These are phyloP conservation scores for Heliothis subflexa DNA, from an alignment of 1,140 invertebrate genomes.

Conservation along the genomic window DNA sequence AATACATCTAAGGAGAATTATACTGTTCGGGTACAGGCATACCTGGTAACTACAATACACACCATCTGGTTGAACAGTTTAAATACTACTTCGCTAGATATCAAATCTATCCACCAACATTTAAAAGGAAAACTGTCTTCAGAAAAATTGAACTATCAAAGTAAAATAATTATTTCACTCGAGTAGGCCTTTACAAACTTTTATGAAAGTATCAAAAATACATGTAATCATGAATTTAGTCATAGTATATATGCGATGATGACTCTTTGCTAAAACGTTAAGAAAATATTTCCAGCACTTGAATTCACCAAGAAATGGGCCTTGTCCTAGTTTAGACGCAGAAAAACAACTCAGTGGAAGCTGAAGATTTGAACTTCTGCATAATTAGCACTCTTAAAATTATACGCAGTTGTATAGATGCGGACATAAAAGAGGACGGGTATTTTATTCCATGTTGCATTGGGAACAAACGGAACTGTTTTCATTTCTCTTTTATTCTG, in stretches of 20 bases:
- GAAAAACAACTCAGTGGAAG: constrained; percentile 14
- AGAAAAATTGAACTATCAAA: not conserved
- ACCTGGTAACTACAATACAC: not conserved
- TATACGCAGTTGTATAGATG: not conserved
- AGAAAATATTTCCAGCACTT: not conserved
- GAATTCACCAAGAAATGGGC: not conserved
- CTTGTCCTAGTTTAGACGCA: constrained; percentile 20
- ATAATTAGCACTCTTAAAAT: constrained; percentile 35
- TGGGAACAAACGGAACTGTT: constrained; percentile 10
- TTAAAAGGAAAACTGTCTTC: not conserved
- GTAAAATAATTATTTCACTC: not conserved
- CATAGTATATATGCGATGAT: no score
- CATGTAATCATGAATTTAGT: no score
- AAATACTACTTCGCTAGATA: not conserved
- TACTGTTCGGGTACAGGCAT: not conserved
- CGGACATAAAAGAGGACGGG: not conserved
- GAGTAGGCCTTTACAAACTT: no score
- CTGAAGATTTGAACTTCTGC: constrained; percentile 10
- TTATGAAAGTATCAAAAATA: no score
- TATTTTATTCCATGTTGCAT: constrained; percentile 6
- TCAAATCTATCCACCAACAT: not conserved
- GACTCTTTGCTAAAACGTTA: not conserved
- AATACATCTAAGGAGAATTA: constrained; percentile 31
- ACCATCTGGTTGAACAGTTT: not conserved
- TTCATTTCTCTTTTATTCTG: not conserved